These are phyloP conservation scores for Epinephelus cyanopodus DNA, from an alignment of 2,113 vertebrate species.

Conservation along the genomic window DNA sequence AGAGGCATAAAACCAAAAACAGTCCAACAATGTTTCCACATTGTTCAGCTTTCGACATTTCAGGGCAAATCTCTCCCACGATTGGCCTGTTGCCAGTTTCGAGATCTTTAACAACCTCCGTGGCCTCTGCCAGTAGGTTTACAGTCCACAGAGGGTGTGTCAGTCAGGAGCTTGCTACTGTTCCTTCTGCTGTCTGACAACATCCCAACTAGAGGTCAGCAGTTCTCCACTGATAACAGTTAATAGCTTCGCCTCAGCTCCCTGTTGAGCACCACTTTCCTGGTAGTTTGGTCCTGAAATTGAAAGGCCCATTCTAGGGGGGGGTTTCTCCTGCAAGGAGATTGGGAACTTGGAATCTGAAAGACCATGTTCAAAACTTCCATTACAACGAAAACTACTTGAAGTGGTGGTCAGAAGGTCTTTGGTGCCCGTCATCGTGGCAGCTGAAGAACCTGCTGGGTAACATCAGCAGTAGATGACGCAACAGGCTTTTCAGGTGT, in stretches of 20 bases:
- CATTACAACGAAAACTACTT: not conserved
- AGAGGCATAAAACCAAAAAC: not conserved
- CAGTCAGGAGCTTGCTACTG: constrained; percentile 11
- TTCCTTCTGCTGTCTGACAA: not conserved
- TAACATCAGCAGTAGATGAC: not conserved
- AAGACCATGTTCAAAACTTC: not conserved
- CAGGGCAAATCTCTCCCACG: not conserved
- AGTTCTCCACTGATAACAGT: constrained; percentile 11
- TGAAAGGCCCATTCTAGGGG: not conserved
- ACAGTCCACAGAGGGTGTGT: not conserved
- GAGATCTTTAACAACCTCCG: not conserved
- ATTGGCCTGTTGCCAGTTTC: not conserved
- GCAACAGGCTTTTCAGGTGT: not conserved
- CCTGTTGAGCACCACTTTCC: not conserved
- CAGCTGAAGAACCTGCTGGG: not conserved
- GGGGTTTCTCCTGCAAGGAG: not conserved
- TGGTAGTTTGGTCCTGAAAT: not conserved
- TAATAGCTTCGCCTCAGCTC: not conserved
- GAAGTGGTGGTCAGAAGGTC: not conserved
- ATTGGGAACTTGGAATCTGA: not conserved
- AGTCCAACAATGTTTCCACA: not conserved
- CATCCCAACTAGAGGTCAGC: not conserved
- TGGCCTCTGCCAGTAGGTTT: not conserved
- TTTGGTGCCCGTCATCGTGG: not conserved
- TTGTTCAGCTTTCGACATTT: not conserved